Evolutionary conservation across 2,888 invertebrate species (phyloP), one percentile per base, ranked within the genome.

Genomic region (Sesamia inferens): DNA sequence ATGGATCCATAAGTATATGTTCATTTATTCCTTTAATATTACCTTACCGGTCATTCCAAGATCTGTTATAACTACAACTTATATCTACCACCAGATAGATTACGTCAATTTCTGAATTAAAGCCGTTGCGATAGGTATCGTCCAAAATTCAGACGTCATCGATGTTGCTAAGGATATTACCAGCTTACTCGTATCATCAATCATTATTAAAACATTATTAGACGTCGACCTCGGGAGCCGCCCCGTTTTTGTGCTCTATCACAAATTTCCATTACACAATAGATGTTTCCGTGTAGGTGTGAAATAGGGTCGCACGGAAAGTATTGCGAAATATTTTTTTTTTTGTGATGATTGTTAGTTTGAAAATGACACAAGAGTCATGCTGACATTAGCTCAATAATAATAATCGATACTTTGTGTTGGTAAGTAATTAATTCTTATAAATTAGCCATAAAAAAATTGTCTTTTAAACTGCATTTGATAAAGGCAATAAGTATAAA

Each of bases 161-260:
- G 68, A 70, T 72, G 82, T 78, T 74, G 76, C 71, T 75, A 78
- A 84, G 80, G 81, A 82, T 79, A 81, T 76, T 76, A 71, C 73
- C 59, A 68, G 79, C 66, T 71, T 55, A 74, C 58, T 76, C 44
- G 76, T 68, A 64, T 78, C 85, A 88, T 88, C 80, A 85, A 88
- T 88, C 88, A 88, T 77, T 83, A 87, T 88, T 87, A 88, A 82
- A 84, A 81, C 77, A 84, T 82, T 86, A 88, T 87, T 87, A 88
- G 81, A 70, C 48, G 82, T 62, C 79, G 86, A 82, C 87, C 86
- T 86, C 86, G 83, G 72, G 71, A 76, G 77, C 81, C 84, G 78
- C 87, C 85, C 80, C 79, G 82, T 83, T 86, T 85, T 85, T 86
- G 82, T 88, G 82, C 76, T 78, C 74, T 76, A 78, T 71, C 80